Conservation (phyloP, 2,888 invertebrate species). For the Athripsodes cinereus region DNA sequence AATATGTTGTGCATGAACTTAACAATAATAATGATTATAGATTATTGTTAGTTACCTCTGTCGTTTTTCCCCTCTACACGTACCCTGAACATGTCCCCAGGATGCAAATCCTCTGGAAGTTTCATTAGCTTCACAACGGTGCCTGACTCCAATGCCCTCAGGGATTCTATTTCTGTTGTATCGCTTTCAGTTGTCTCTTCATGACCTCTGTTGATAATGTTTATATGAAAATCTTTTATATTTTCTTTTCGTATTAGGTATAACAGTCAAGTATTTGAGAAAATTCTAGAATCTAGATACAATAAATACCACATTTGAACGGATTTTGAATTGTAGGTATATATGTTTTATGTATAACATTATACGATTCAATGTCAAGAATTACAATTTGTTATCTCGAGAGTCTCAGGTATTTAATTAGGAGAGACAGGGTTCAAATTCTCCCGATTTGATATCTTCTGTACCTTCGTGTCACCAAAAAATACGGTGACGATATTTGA, state of each 20-base stretch:
- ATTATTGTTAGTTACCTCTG: slow-evolving; percentile 33
- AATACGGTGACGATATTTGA: too few species aligned
- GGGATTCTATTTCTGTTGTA: slow-evolving; percentile 17
- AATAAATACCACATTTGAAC: too few species aligned
- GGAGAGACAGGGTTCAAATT: not conserved
- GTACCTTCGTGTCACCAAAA: too few species aligned
- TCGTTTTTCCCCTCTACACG: slow-evolving; percentile 43
- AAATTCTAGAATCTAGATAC: too few species aligned
- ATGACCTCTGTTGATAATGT: not conserved
- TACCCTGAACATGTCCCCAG: slow-evolving; percentile 34
- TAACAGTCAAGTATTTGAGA: too few species aligned
- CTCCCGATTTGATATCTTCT: too few species aligned
- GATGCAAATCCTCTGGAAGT: slow-evolving; percentile 36
- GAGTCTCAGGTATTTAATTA: not conserved
- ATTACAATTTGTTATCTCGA: too few species aligned
- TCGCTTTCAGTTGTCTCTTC: slow-evolving; percentile 4
- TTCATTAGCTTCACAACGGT: slow-evolving; percentile 35
- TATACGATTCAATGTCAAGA: too few species aligned
- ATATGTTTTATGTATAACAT: too few species aligned
- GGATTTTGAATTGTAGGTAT: too few species aligned
- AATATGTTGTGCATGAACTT: too few species aligned
- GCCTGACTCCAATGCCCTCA: slow-evolving; percentile 20
- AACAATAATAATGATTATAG: not conserved
- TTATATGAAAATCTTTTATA: not conserved
- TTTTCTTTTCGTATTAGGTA: too few species aligned